A percentile compares a stretch with the other conserved stretches of the same genome.
phyloP scores from a whole-genome alignment of 1,140 invertebrate genomes.

The Drusus annulatus region DNA sequence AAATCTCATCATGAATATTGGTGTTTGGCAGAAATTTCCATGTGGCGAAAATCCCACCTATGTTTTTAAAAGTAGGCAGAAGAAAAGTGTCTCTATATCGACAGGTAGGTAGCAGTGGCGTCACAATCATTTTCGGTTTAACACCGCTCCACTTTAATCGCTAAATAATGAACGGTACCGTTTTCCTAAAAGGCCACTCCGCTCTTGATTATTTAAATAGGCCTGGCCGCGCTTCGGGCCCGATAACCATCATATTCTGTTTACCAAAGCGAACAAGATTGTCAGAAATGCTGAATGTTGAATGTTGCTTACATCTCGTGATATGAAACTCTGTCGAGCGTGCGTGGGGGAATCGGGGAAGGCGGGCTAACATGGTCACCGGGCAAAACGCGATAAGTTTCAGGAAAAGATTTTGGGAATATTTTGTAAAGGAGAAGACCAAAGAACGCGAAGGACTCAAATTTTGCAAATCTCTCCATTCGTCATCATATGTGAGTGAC shows the following conservation, averaged over 20 bases:
- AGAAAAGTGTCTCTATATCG: too few species aligned
- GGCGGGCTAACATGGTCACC: neutral
- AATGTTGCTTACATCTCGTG: constrained; percentile 17
- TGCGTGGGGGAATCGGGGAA: neutral
- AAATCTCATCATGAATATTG: too few species aligned
- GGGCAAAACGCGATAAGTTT: too few species aligned
- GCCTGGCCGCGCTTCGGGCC: neutral
- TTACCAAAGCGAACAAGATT: constrained; percentile 44
- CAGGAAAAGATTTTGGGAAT: too few species aligned
- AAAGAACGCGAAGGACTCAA: too few species aligned
- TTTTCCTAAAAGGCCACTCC: constrained; percentile 12
- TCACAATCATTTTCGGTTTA: neutral
- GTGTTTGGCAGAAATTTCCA: too few species aligned
- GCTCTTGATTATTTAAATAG: neutral
- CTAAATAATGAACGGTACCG: constrained; percentile 6
- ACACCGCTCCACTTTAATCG: neutral
- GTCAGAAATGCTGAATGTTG: constrained; percentile 28
- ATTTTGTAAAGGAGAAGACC: too few species aligned
- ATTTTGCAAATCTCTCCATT: too few species aligned
- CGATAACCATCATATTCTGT: constrained; percentile 26
- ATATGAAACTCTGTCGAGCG: neutral
- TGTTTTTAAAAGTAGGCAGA: too few species aligned
- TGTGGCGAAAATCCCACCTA: too few species aligned
- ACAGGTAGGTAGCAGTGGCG: too few species aligned
- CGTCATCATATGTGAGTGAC: too few species aligned